A percentile compares a stretch with the other conserved stretches of the same genome.
phyloP scores from a whole-genome alignment of 2,797 vertebrate genomes.

The Agapornis canus region DNA sequence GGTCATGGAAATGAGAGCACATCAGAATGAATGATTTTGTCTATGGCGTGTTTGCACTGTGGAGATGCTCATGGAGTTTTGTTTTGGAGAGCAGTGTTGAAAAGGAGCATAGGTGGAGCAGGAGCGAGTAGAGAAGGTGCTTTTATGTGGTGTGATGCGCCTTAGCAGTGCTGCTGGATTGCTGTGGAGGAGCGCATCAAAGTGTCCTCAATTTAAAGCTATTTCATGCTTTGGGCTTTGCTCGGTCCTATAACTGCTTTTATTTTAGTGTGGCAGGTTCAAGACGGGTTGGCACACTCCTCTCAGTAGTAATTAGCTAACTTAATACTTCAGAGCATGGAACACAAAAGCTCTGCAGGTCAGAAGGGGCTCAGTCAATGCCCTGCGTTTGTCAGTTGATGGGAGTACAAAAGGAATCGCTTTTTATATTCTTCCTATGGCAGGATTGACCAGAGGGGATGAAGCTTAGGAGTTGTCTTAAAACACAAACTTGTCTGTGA shows the following conservation, averaged over 20 bases:
- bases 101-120: not conserved
- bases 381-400: constrained; percentile 58
- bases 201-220: not conserved
- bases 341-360: constrained; percentile 56
- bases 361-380: constrained; percentile 29
- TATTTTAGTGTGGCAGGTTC: constrained; percentile 39
- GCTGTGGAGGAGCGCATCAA: not conserved
- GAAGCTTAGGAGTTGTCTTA: not conserved
- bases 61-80: not conserved
- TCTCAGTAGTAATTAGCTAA: constrained; percentile 70
- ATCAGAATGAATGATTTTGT: not conserved
- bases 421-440: constrained; percentile 6
- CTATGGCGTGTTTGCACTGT: not conserved
- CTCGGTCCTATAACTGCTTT: not conserved
- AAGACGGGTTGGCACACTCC: constrained; percentile 40
- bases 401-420: constrained; percentile 53
- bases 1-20: not conserved
- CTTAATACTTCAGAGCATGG: constrained; percentile 46
- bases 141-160: rapidly evolving
- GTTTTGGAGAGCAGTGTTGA: not conserved
- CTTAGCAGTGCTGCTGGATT: not conserved
- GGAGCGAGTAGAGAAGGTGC: not conserved
- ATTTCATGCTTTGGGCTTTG: not conserved
- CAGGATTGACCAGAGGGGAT: constrained; percentile 35
- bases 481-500: not conserved